Conservation (phyloP, 2,888 invertebrate genomes). For the Melanargia galathea region DNA sequence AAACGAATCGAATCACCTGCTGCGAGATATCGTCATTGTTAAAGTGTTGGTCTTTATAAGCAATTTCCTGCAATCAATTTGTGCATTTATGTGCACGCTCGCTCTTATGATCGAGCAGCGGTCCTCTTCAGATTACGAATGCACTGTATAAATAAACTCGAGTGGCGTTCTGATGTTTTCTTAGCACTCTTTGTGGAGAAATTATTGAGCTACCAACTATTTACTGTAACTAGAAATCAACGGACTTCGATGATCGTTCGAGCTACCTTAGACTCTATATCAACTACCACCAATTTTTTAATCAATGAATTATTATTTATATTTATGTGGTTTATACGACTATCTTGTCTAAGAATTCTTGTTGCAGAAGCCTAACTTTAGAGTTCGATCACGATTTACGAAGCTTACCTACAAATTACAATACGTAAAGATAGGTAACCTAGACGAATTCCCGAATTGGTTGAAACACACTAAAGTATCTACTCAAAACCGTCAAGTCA, state of each 20-base stretch:
- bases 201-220: conserved; percentile 7
- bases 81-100: conserved; percentile 25
- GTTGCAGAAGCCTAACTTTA: too few species aligned
- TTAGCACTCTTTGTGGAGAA: conserved; percentile 15
- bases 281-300: too few species aligned
- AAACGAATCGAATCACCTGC: conserved; percentile 40
- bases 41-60: conserved; percentile 35
- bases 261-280: not conserved
- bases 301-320: too few species aligned
- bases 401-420: not conserved
- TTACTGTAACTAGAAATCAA: not conserved
- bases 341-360: too few species aligned
- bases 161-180: conserved; percentile 22
- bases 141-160: conserved; percentile 28
- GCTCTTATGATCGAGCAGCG: conserved; percentile 15
- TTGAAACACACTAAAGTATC: not conserved
- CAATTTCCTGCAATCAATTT: conserved; percentile 36
- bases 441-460: not conserved
- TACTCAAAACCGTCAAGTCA: not conserved
- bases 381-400: too few species aligned
- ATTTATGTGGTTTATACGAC: too few species aligned
- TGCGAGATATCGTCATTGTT: conserved; percentile 32
- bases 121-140: conserved; percentile 21
- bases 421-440: not conserved
- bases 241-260: not conserved